These are phyloP conservation scores for Okamejei kenojei DNA, from an alignment of 2,797 vertebrate species.

Conservation along the genomic window DNA sequence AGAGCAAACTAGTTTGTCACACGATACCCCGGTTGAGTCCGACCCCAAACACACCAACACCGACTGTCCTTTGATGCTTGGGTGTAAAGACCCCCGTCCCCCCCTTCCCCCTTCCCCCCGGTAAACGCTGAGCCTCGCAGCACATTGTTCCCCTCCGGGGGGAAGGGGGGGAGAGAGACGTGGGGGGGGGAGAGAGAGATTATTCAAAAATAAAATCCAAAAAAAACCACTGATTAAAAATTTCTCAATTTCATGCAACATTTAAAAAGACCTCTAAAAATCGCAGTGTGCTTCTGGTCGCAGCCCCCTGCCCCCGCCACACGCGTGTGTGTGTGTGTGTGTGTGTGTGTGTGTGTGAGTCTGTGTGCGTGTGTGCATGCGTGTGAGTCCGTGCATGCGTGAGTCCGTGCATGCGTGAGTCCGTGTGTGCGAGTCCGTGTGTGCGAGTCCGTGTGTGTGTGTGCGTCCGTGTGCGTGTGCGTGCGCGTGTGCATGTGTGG, in stretches of 20 bases:
- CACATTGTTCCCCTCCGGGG: not conserved
- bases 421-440: too few species aligned
- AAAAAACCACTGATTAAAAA: conserved; percentile 49
- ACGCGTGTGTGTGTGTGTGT: too few species aligned
- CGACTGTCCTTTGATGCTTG: not conserved
- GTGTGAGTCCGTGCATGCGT: too few species aligned
- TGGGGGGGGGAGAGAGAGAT: not conserved
- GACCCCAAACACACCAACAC: not conserved
- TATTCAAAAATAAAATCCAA: conserved; percentile 2
- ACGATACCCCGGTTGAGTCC: not conserved
- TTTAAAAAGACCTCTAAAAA: conserved; percentile 33
- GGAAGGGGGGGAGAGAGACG: too few species aligned
- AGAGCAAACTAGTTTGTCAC: not conserved
- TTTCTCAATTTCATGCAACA: conserved; percentile 47
- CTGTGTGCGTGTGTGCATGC: too few species aligned
- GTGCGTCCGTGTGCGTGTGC: too few species aligned
- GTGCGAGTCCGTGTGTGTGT: too few species aligned
- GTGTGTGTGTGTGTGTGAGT: too few species aligned
- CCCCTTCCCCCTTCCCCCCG: too few species aligned
- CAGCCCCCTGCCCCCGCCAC: too few species aligned
- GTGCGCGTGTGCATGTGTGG: not conserved
- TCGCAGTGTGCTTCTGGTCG: not conserved
- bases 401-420: too few species aligned
- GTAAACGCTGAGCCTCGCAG: not conserved
- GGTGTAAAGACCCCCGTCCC: too few species aligned